These are phyloP conservation scores for Nettapus auritus DNA, from an alignment of 2,113 vertebrate species.

Conservation along the genomic window DNA sequence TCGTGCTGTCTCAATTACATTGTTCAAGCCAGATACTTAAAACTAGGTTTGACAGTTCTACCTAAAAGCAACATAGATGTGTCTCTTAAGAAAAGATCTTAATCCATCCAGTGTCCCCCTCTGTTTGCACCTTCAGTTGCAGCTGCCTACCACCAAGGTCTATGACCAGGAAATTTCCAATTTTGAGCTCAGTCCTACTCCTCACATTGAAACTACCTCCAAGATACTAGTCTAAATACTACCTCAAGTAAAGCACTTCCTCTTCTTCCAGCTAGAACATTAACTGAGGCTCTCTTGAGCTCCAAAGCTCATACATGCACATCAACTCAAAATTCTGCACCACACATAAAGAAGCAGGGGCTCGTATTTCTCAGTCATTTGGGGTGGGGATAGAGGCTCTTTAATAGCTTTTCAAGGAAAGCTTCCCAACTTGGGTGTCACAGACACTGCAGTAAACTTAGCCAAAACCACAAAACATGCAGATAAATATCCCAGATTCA, in stretches of 20 bases:
- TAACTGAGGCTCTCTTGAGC: not conserved
- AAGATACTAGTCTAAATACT: accelerated
- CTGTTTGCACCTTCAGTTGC: not conserved
- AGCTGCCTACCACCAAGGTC: not conserved
- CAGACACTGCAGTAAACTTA: not conserved
- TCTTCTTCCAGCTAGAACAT: not conserved
- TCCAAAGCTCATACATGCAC: not conserved
- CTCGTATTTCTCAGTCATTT: not conserved
- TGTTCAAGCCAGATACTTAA: not conserved
- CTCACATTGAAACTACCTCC: not conserved
- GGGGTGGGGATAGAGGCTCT: not conserved
- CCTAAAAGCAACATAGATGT: not conserved
- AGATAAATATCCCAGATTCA: not conserved
- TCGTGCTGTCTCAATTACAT: not conserved
- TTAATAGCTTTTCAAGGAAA: not conserved
- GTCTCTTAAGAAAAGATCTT: not conserved
- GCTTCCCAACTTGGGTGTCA: not conserved
- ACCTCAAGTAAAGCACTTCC: accelerated
- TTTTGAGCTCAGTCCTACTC: not conserved
- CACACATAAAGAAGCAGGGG: not conserved
- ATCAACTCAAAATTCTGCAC: not conserved
- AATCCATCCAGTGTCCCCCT: not conserved
- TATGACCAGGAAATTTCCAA: not conserved
- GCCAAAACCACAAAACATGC: not conserved
- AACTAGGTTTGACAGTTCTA: not conserved